These are phyloP conservation scores for Chelonia mydas DNA, from an alignment of 2,797 vertebrate genomes.

Conservation along the genomic window DNA sequence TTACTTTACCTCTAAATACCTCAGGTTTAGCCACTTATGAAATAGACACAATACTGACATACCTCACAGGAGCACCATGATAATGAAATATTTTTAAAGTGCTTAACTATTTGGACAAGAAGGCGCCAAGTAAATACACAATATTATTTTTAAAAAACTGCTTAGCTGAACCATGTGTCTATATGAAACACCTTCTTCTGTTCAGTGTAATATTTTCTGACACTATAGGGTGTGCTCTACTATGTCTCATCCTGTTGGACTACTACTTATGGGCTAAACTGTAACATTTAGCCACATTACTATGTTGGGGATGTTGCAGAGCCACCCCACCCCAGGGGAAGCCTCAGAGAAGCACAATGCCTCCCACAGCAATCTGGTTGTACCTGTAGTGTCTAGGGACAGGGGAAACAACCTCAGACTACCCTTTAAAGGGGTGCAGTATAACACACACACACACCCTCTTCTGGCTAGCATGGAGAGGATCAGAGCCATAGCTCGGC, in stretches of 20 bases:
- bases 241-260: background rate
- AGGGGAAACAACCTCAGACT: background rate
- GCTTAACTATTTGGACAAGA: background rate
- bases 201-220: background rate
- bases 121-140: no score
- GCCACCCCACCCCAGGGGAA: background rate
- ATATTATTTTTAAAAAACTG: background rate
- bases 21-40: no score
- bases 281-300: background rate
- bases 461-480: background rate
- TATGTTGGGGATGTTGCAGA: background rate
- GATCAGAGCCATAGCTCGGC: background rate
- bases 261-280: background rate
- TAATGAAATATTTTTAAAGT: background rate
- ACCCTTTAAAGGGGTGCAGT: accelerated
- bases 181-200: background rate
- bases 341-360: background rate
- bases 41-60: background rate
- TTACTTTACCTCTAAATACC: no score
- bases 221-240: background rate
- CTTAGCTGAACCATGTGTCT: background rate
- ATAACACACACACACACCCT: accelerated
- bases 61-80: background rate
- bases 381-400: background rate
- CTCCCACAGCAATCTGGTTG: background rate